phyloP scores from a whole-genome alignment of 2,113 vertebrate genomes.

The Engystomops pustulosus region DNA sequence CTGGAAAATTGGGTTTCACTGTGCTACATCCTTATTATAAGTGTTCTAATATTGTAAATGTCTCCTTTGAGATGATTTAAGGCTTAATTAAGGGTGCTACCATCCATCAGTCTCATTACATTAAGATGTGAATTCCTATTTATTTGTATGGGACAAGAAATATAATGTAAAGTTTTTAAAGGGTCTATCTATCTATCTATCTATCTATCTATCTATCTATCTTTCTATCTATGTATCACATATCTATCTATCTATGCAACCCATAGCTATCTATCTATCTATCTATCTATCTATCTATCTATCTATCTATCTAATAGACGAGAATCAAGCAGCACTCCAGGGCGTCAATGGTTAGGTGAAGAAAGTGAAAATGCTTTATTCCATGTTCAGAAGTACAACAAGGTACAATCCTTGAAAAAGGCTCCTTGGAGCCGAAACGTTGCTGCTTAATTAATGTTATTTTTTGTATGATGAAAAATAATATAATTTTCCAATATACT shows the following conservation, averaged over 20 bases:
- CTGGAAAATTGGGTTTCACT: constrained; percentile 56
- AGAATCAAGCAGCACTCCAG: too few species aligned
- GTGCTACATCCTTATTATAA: constrained; percentile 54
- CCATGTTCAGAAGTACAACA: too few species aligned
- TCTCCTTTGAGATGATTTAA: constrained; percentile 56
- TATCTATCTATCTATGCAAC: not conserved
- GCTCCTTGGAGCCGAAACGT: too few species aligned
- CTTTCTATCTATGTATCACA: not conserved
- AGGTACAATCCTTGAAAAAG: too few species aligned
- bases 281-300: constrained; percentile 4
- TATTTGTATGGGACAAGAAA: constrained; percentile 15
- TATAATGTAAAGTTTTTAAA: not conserved
- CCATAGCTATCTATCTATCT: constrained; percentile 16
- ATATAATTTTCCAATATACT: too few species aligned
- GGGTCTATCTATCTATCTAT: too few species aligned
- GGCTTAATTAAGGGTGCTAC: constrained; percentile 39
- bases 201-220: not conserved
- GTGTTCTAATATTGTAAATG: constrained; percentile 58
- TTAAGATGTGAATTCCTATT: not conserved
- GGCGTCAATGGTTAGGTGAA: too few species aligned
- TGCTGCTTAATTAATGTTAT: too few species aligned
- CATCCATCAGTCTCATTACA: constrained; percentile 29
- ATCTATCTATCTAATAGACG: not conserved
- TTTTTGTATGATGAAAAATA: too few species aligned
- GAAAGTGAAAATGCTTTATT: too few species aligned